Conservation (phyloP, 1,140 invertebrate species). For the fruit fly (Drosophila melanogaster) region Release_6_plus_ISO1_MT NT_033777.3:8786001-8786500, state of each 20-base stretch:
- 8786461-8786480: no score
- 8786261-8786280: no score
- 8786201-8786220: no score
- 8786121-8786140: no score
- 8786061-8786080: neutral
- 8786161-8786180: no score
- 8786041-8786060: neutral
- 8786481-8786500: neutral
- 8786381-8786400: neutral
- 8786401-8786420: neutral
- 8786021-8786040: neutral
- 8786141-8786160: no score
- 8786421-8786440: neutral
- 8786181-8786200: no score
- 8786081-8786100: neutral
- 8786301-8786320: neutral
- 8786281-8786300: no score
- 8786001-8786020: slow-evolving; percentile 71
- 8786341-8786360: neutral
- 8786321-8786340: neutral
- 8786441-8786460: neutral
- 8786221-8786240: no score
- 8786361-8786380: neutral
- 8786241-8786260: no score
- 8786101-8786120: no score